A percentile compares a stretch with the other conserved stretches of the same genome.
phyloP scores from a whole-genome alignment of 1,140 invertebrate genomes.

The Cyphomyrmex costatus region DNA sequence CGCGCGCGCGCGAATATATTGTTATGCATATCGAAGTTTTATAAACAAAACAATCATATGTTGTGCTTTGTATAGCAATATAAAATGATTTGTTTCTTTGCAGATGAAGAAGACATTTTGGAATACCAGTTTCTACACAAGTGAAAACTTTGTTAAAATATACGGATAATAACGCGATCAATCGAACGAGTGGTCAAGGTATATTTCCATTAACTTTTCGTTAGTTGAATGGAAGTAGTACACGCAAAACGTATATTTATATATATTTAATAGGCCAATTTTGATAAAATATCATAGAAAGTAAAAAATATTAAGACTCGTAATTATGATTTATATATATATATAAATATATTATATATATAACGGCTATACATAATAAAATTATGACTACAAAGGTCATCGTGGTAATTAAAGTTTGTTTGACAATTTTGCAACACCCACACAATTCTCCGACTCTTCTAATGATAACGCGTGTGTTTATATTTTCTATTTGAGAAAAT shows the following conservation, averaged over 20 bases:
- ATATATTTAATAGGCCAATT: slow-evolving; percentile 85
- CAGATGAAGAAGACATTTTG: slow-evolving; percentile 84
- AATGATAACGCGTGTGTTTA: background rate
- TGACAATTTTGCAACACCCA: slow-evolving; percentile 60
- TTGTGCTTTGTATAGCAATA: slow-evolving; percentile 14
- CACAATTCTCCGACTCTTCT: slow-evolving; percentile 29
- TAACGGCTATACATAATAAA: slow-evolving; percentile 76
- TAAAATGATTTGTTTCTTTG: slow-evolving; percentile 61
- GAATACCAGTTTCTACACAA: slow-evolving; percentile 84
- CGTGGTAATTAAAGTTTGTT: slow-evolving; percentile 66
- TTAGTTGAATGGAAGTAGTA: slow-evolving; percentile 76
- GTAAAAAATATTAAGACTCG: slow-evolving; percentile 71
- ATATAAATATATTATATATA: slow-evolving; percentile 26
- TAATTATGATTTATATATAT: slow-evolving; percentile 68
- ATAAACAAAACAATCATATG: background rate
- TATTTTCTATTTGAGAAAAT: background rate
- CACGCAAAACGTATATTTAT: slow-evolving; percentile 79
- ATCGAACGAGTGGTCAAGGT: slow-evolving; percentile 56
- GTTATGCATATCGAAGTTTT: background rate
- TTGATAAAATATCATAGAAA: slow-evolving; percentile 82
- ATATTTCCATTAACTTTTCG: slow-evolving; percentile 75
- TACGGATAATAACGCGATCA: slow-evolving; percentile 62
- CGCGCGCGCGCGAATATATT: background rate
- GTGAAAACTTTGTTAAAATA: slow-evolving; percentile 78
- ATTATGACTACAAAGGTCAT: slow-evolving; percentile 67